phyloP scores from a whole-genome alignment of 2,888 invertebrate species.

The Conomelus anceps region DNA sequence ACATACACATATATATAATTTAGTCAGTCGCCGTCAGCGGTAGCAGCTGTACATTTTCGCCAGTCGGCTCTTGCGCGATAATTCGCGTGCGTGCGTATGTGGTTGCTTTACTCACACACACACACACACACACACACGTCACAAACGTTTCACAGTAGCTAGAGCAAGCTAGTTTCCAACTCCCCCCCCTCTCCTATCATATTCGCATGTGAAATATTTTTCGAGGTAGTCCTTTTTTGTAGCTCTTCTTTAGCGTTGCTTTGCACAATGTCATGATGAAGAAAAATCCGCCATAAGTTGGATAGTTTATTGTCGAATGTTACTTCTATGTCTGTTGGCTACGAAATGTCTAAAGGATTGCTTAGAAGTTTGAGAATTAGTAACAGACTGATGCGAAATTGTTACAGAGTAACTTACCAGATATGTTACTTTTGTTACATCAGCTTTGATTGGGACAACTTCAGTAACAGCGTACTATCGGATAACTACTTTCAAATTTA shows the following conservation, averaged over 20 bases:
- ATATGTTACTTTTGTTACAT: no score
- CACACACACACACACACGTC: no score
- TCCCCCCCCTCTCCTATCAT: no score
- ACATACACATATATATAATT: background rate
- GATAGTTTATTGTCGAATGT: background rate
- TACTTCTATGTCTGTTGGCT: background rate
- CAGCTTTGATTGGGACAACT: no score
- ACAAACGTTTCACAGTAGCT: background rate
- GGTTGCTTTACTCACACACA: background rate
- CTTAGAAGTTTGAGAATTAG: no score
- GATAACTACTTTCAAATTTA: no score
- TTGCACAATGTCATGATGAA: no score
- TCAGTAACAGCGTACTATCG: no score
- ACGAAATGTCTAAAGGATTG: no score
- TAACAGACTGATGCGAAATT: no score
- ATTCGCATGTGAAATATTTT: background rate
- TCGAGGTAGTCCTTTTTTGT: background rate
- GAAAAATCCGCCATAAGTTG: background rate
- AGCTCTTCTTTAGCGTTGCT: background rate
- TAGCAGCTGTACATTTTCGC: background rate
- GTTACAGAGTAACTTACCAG: no score
- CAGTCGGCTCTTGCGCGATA: background rate
- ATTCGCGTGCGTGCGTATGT: background rate
- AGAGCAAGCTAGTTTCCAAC: background rate
- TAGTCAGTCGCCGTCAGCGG: background rate